Conservation (phyloP, 2,113 vertebrate species). For the Hemiprocne comata region DNA sequence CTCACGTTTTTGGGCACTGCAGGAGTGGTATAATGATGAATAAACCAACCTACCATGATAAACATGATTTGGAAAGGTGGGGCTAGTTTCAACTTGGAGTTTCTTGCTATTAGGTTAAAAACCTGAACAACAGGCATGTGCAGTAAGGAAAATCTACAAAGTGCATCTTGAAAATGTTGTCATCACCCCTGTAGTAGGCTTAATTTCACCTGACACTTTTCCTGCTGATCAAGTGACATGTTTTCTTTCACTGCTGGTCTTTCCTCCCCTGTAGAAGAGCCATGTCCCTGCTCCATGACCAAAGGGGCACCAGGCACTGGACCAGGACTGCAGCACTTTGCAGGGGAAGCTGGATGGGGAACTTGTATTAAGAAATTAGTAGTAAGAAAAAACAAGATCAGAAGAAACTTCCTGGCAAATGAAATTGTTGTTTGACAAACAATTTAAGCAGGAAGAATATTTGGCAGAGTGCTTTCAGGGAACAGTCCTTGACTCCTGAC, state of each 20-base stretch:
- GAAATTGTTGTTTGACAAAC: slow-evolving; percentile 43
- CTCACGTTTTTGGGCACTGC: not conserved
- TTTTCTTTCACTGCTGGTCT: not conserved
- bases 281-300: not conserved
- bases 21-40: not conserved
- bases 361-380: not conserved
- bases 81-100: slow-evolving; percentile 41
- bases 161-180: not conserved
- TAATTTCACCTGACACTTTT: slow-evolving; percentile 18
- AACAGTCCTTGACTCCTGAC: slow-evolving; percentile 56
- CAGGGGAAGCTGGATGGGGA: not conserved
- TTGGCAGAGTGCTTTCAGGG: slow-evolving; percentile 39
- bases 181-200: not conserved
- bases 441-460: slow-evolving; percentile 49
- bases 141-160: slow-evolving; percentile 45
- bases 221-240: not conserved
- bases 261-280: not conserved
- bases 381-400: slow-evolving; percentile 25
- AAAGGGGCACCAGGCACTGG: not conserved
- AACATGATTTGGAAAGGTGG: slow-evolving; percentile 7
- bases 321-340: not conserved
- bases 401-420: slow-evolving; percentile 44
- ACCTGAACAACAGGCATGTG: slow-evolving; percentile 48
- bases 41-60: not conserved
- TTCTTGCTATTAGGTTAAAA: slow-evolving; percentile 57